Conservation (phyloP, 2,113 vertebrate species). For the Phaethon lepturus region DNA sequence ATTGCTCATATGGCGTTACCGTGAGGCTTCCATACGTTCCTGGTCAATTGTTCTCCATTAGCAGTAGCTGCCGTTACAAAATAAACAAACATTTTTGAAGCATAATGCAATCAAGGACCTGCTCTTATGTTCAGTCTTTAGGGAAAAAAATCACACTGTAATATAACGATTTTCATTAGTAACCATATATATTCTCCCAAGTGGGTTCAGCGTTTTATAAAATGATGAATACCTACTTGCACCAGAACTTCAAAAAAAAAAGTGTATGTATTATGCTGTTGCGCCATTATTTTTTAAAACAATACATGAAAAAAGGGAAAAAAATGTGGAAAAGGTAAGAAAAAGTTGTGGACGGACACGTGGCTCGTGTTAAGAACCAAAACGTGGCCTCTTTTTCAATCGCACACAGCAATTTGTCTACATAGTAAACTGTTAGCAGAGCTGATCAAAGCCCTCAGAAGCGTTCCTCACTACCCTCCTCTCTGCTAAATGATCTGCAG, state of each 20-base stretch:
- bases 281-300: background rate
- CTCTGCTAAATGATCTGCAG: background rate
- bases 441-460: background rate
- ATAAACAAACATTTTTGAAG: background rate
- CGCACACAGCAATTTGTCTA: background rate
- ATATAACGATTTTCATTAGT: background rate
- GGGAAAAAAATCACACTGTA: background rate
- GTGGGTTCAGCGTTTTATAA: background rate
- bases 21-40: background rate
- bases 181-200: background rate
- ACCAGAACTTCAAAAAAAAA: background rate
- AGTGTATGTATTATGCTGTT: no score
- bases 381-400: background rate
- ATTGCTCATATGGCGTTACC: rapidly evolving
- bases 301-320: background rate
- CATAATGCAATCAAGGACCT: background rate
- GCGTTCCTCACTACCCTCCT: background rate
- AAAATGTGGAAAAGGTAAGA: no score
- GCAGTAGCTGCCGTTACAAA: background rate
- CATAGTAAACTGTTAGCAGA: background rate
- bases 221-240: background rate
- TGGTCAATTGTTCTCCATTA: background rate
- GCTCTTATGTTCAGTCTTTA: background rate
- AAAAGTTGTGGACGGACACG: background rate
- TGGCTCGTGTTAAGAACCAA: background rate